Conservation (phyloP, 1,140 invertebrate genomes). For the Zaprionus taronus region DNA sequence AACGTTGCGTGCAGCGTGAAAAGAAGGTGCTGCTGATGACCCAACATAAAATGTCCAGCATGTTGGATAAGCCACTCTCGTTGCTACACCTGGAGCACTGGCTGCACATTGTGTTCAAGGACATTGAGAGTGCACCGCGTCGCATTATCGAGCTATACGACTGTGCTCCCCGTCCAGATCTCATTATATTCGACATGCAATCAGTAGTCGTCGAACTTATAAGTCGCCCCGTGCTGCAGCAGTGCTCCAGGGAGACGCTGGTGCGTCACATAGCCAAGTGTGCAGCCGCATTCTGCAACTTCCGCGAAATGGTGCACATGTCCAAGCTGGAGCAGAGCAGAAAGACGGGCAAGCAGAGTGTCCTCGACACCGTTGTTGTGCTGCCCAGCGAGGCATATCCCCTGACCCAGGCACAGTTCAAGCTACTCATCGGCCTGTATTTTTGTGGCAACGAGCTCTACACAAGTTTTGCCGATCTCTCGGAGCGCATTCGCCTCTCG, state of each 20-base stretch:
- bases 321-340: not conserved
- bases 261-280: constrained; percentile 65
- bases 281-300: constrained; percentile 65
- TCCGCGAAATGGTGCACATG: constrained; percentile 44
- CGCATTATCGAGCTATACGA: constrained; percentile 44
- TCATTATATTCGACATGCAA: constrained; percentile 60
- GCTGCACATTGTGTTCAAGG: constrained; percentile 25
- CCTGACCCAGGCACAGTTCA: constrained; percentile 58
- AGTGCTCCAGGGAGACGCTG: constrained; percentile 48
- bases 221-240: constrained; percentile 55
- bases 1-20: constrained; percentile 34
- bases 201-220: constrained; percentile 52
- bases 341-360: not conserved
- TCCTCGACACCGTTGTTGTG: constrained; percentile 55
- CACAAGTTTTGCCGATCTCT: constrained; percentile 50
- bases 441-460: constrained; percentile 46
- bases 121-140: constrained; percentile 53
- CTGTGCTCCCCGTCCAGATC: constrained; percentile 26
- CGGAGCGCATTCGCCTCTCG: constrained; percentile 17
- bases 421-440: constrained; percentile 62
- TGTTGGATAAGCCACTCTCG: constrained; percentile 15
- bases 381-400: constrained; percentile 66
- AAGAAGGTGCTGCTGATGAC: constrained; percentile 60
- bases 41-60: constrained; percentile 20
- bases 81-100: constrained; percentile 30